A percentile compares a stretch with the other conserved stretches of the same genome.
phyloP scores from a whole-genome alignment of 2,797 vertebrate species.

The Microhierax caerulescens region DNA sequence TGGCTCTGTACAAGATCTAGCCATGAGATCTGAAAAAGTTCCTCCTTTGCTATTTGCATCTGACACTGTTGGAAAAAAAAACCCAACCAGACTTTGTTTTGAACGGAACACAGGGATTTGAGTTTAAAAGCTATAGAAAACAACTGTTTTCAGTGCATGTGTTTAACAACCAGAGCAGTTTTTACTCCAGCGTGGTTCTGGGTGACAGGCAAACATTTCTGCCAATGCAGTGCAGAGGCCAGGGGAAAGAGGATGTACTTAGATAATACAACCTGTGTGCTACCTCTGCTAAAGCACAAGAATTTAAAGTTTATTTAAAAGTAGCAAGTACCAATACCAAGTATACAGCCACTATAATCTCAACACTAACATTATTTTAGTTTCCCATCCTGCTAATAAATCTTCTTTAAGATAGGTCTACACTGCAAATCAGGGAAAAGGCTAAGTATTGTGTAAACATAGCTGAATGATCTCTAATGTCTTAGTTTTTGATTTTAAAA shows the following conservation, averaged over 20 bases:
- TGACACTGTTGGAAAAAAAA: background rate
- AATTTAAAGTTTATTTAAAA: background rate
- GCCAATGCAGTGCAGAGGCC: background rate
- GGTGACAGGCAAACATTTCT: background rate
- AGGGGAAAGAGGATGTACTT: background rate
- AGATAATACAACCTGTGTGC: too few relatives aligned
- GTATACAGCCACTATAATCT: background rate
- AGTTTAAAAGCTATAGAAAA: background rate
- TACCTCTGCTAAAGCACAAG: background rate
- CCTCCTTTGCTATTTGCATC: background rate
- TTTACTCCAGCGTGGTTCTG: rapidly evolving
- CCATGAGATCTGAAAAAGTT: background rate
- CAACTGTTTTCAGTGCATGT: background rate
- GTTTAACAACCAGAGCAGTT: background rate
- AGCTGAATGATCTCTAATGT: background rate
- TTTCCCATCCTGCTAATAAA: background rate
- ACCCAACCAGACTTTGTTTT: background rate
- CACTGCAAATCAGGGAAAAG: background rate
- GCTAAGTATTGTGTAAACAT: background rate
- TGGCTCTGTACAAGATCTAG: background rate
- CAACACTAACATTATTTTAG: background rate
- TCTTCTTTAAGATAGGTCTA: background rate
- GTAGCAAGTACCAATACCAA: background rate
- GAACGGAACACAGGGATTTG: background rate
- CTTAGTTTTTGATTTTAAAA: background rate